Evolutionary conservation across 2,113 vertebrate species (phyloP), one percentile per base, ranked within the genome.

Genomic region (Poeciliopsis prolifica): DNA sequence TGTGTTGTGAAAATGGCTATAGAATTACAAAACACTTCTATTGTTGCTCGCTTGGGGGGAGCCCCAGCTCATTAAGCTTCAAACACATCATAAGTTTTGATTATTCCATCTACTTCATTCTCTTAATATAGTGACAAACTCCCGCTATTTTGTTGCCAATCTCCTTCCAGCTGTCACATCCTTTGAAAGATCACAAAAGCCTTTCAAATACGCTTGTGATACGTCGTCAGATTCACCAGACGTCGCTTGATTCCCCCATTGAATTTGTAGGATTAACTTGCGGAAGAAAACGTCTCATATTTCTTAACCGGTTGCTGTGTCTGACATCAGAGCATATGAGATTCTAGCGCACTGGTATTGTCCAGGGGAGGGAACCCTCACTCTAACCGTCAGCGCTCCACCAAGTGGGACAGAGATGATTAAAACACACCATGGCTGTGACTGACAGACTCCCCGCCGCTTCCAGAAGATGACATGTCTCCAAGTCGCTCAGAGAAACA

Each of bases 331-430:
- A 91, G 87, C 42, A 85, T 77, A 82, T 88, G 88, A 88, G 86
- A 87, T 84, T 84, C 80, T 65, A 75, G 86, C 81, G 69, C 75
- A 81, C 77, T 83, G 81, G 80, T 91, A 94, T 92, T 91, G 92
- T 93, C 93, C 92, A 92, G 92, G 92, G 92, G 92, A 92, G 91
- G 91, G 89, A 93, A 92, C 92, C 89, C 91, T 91, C 89, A 89
- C 88, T 90, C 91, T 86, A 92, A 89, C 88, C 92, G 88, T 93
- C 93, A 94, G 84, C 85, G 66, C 86, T 71, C 80, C 87, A 86
- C 86, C 91, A 91, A 92, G 91, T 92, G 92, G 94, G 93, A 93
- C 91, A 84, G 85, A 83, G 89, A 91, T 91, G 93, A 94, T 94
- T 93, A 93, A 94, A 94, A 94, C 91, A 85, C 88, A 87, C 89